These are phyloP conservation scores for Pholis gunnellus DNA, from an alignment of 2,113 vertebrate genomes.

Conservation along the genomic window DNA sequence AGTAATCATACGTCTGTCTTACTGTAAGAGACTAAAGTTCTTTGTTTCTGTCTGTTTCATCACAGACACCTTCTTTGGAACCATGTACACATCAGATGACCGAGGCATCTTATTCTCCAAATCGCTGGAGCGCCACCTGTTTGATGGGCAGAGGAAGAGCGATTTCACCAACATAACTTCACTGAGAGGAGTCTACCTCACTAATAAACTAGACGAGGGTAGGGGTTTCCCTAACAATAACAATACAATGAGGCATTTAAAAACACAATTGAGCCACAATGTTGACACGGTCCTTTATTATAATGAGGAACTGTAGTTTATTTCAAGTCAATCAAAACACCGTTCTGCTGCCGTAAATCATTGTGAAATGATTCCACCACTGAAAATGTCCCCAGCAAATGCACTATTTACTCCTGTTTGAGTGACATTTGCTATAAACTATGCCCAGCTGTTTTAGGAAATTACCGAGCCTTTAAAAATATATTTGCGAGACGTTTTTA, in stretches of 20 bases:
- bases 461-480: not conserved
- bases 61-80: conserved; percentile 84
- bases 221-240: not conserved
- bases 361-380: no score
- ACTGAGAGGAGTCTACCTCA: conserved; percentile 82
- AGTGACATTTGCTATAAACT: not conserved
- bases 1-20: not conserved
- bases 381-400: not conserved
- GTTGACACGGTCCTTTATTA: not conserved
- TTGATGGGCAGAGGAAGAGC: conserved; percentile 78
- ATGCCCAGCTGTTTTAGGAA: not conserved
- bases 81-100: conserved; percentile 83
- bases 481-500: not conserved
- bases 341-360: not conserved
- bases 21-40: not conserved
- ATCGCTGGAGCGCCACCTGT: conserved; percentile 84
- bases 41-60: conserved; percentile 9
- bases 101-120: conserved; percentile 81
- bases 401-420: not conserved
- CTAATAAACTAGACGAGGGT: conserved; percentile 82
- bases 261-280: not conserved
- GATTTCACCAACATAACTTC: conserved; percentile 85
- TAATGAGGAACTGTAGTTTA: not conserved
- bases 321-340: not conserved
- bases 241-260: not conserved